Evolutionary conservation across 2,888 invertebrate species (phyloP), one percentile per base, ranked within the genome.

Genomic region (Eristalis arbustorum): DNA sequence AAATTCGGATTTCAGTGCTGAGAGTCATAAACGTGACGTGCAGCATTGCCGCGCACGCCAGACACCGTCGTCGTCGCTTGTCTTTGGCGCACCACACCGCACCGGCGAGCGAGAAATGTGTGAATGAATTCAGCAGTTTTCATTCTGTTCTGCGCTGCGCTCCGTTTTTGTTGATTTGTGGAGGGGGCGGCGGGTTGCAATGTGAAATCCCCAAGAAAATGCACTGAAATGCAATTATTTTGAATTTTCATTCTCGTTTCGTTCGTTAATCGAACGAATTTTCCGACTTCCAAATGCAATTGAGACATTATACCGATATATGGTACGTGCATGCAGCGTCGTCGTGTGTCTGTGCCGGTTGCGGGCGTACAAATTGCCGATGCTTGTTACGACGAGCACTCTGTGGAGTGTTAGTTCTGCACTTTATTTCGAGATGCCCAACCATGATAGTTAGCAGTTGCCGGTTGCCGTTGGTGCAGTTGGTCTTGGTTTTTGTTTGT

Each of bases 221-320:
- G 63, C 74, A 81, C 68, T 69, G 56, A 69, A 61, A 56, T 66
- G 80, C 62, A 85, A 74, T 85, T 85, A 77, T 71, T 73, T 77
- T 68, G n/a, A 63, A 69, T 79, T 66, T 79, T 37, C 67, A 69
- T 64, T 72, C 40, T 78, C 49, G 49, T 42, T 74, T 68, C 63
- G 34, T 67, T 77, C 57, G 63, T 69, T 77, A 73, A 73, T 69
- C 81, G 73, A 76, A 73, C 5, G 13, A 56, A 71, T 72, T 62
- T 67, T 73, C 42, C 8, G 31, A 31, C 23, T 73, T 18, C 63
- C 22, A 10, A 67, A 62, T 68, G 28, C 79, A 80, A 80, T 80
- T 74, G 80, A 74, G 74, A 80, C 63, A 68, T 67, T 59, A 25
- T 23, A 67, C 67, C 40, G 77, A 6, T n/a, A 42, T 49, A 8